These are phyloP conservation scores for Lepidurus apus DNA, from an alignment of 1,140 invertebrate species.

Conservation along the genomic window DNA sequence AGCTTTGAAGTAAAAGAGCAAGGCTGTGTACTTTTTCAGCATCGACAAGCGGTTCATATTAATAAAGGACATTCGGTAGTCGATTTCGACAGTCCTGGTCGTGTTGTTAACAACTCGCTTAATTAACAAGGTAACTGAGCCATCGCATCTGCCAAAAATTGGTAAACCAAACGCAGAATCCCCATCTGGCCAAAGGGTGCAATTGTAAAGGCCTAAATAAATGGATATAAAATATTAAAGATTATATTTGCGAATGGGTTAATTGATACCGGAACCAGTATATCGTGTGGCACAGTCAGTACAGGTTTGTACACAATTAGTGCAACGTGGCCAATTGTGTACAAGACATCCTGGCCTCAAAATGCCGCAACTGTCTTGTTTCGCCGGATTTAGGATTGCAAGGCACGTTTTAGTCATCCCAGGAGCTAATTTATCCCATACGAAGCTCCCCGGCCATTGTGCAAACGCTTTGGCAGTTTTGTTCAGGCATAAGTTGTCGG, in stretches of 20 bases:
- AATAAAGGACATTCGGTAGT: neutral
- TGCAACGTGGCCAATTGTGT: neutral
- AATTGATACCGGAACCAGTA: no score
- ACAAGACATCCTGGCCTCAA: neutral
- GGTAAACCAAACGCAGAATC: neutral
- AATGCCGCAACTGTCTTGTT: neutral
- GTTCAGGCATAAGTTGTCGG: neutral
- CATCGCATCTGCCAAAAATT: neutral
- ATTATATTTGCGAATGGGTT: no score
- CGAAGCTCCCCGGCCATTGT: neutral
- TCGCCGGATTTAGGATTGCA: neutral
- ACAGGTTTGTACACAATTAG: neutral
- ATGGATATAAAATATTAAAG: no score
- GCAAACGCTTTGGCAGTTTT: neutral
- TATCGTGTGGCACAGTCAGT: neutral
- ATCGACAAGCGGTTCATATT: neutral
- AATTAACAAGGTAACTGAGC: neutral
- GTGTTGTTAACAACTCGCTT: neutral
- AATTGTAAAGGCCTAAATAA: neutral
- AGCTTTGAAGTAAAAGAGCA: neutral
- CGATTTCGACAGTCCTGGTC: neutral
- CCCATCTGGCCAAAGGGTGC: neutral
- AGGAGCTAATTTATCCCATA: neutral
- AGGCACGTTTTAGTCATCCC: neutral
- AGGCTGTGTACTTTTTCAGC: neutral